Evolutionary conservation across 2,888 invertebrate genomes (phyloP).

Genomic region (Tenthredo amoena): DNA sequence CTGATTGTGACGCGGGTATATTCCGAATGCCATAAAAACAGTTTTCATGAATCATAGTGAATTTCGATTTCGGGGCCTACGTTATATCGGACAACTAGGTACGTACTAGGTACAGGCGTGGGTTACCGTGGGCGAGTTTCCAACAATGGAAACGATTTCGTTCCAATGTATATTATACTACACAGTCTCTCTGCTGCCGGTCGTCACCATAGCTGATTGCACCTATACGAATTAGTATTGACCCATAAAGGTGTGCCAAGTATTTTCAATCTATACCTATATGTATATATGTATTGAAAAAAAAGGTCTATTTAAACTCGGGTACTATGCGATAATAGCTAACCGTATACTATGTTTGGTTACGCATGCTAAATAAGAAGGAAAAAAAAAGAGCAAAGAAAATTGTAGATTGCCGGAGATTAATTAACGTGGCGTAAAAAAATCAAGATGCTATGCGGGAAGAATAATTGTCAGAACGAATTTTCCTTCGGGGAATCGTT

Average conservation of each 20-base stretch:
- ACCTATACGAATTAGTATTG: slow-evolving; percentile 37
- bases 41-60: slow-evolving; percentile 52
- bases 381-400: not conserved
- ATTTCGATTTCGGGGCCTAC: slow-evolving; percentile 55
- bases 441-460: not conserved
- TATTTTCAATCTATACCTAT: slow-evolving; percentile 35
- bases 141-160: slow-evolving; percentile 39
- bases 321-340: slow-evolving; percentile 15
- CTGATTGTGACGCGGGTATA: slow-evolving; percentile 16
- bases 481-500: no score
- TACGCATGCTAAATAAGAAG: not conserved
- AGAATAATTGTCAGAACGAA: no score
- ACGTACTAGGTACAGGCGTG: slow-evolving; percentile 51
- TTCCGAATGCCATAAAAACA: slow-evolving; percentile 49
- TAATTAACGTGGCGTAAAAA: not conserved
- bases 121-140: slow-evolving; percentile 61
- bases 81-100: slow-evolving; percentile 1
- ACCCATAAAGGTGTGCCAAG: slow-evolving; percentile 54
- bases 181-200: not conserved
- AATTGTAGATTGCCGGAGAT: not conserved
- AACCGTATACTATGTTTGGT: not conserved
- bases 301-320: slow-evolving; percentile 18
- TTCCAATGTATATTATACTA: slow-evolving; percentile 5
- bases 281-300: not conserved
- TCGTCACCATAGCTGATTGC: not conserved